Percentiles rank a stretch among this genome's conserved stretches.
Conservation (phyloP, 2,888 invertebrate species). For the Lasioglossum villosulum region DNA sequence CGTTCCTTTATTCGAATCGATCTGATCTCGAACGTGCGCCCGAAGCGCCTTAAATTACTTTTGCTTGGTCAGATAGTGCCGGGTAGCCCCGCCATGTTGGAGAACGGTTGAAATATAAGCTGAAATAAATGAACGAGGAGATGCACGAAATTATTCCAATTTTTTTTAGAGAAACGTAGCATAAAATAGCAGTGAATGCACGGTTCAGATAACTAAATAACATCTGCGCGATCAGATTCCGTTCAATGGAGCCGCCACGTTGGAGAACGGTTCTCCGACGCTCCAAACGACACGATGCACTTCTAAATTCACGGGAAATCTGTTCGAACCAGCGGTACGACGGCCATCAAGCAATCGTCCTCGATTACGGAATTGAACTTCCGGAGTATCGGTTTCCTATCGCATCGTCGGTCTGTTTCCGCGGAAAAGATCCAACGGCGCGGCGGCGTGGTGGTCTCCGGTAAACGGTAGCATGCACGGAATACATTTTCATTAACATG, state of each 20-base stretch:
- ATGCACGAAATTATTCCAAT: too few species aligned
- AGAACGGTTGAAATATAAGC: neutral
- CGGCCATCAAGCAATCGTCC: too few species aligned
- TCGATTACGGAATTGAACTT: constrained; percentile 36
- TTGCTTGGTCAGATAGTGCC: too few species aligned
- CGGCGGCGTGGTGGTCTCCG: neutral
- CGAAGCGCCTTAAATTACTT: neutral
- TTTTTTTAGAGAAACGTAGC: too few species aligned
- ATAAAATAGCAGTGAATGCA: neutral
- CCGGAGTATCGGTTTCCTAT: constrained; percentile 21
- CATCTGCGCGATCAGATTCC: neutral
- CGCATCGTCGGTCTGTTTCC: neutral
- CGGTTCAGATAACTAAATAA: neutral
- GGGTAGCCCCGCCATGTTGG: neutral
- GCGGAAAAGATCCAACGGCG: neutral
- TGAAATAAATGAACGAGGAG: too few species aligned
- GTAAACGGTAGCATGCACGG: constrained; percentile 42
- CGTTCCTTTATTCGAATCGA: neutral
- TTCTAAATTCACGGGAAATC: neutral
- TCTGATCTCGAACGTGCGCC: constrained; percentile 16
- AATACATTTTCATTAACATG: constrained; percentile 61
- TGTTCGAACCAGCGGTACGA: neutral
- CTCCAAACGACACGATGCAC: neutral
- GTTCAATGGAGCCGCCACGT: neutral
- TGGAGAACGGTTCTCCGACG: neutral